A percentile compares a stretch with the other conserved stretches of the same genome.
Conservation (phyloP, 2,113 vertebrate species). For the Quiscalus mexicanus region DNA sequence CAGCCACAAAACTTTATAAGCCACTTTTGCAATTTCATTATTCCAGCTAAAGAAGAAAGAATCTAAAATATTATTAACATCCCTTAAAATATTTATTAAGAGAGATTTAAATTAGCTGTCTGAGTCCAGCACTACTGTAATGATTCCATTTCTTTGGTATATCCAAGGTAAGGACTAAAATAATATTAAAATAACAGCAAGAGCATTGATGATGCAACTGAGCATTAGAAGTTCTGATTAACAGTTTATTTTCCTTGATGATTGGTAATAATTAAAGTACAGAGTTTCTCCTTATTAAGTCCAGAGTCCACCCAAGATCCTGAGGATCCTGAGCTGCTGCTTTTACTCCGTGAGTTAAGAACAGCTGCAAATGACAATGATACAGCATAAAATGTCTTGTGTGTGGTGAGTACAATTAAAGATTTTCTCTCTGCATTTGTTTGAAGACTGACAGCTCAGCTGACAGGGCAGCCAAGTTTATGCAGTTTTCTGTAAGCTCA, state of each 20-base stretch:
- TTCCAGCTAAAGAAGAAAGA: slow-evolving; percentile 34
- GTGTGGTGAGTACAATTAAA: slow-evolving; percentile 56
- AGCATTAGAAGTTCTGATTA: background rate
- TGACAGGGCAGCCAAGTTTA: slow-evolving; percentile 35
- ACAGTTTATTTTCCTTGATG: background rate
- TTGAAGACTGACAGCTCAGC: slow-evolving; percentile 68
- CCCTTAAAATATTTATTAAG: slow-evolving; percentile 61
- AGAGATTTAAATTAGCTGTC: slow-evolving; percentile 36
- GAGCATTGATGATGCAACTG: background rate
- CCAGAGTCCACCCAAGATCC: background rate
- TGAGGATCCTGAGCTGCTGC: background rate
- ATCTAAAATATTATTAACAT: slow-evolving; percentile 60
- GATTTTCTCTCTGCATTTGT: background rate
- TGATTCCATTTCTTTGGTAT: background rate
- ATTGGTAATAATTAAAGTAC: background rate
- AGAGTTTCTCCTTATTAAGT: background rate
- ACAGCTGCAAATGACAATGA: background rate
- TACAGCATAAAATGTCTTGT: slow-evolving; percentile 12
- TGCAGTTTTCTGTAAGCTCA: slow-evolving; percentile 40
- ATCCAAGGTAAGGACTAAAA: background rate
- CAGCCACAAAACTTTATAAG: slow-evolving; percentile 52
- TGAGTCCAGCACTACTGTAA: background rate
- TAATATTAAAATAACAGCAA: background rate
- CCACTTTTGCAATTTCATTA: slow-evolving; percentile 61
- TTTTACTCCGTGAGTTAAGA: background rate